Evolutionary conservation across 2,888 invertebrate species (phyloP), one percentile per base, ranked within the genome.

Genomic region (Limnephilus marmoratus): DNA sequence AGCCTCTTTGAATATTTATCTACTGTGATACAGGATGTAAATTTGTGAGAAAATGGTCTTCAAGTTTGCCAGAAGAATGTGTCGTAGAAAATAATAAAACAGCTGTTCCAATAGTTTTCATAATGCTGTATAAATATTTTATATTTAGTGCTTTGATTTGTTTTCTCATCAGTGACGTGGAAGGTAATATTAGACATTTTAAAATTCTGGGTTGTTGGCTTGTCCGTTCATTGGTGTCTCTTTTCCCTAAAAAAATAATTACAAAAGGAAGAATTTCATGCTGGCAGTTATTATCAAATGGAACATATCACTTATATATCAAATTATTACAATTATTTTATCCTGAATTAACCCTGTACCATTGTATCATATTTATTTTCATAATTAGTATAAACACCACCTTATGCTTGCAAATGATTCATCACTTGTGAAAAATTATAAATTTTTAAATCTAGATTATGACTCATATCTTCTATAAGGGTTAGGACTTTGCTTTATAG

Each of bases 111-210:
- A 90, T 90, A 49, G 49, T 81, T n/a, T 81, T 81, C 68, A 91
- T 41, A 85, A 92, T 92, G 92, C 41, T 90, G 83, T 85, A 92
- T 83, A 90, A 90, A 92, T 90, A 82, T 87, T 49, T 82, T 41
- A 31, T 92, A 41, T 90, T 92, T 41, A 80, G 90, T 92, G 90
- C 90, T n/a, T 37, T 90, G 7, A 86, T 93, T 45, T 85, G 90
- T 83, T 88, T 93, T n/a, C 82, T 88, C 85, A n/a, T 91, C 53
- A 45, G 41, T 83, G 90, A 91, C 41, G 81, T 90, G 9, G 90
- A 87, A 53, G 87, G 87, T 87, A 87, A 83, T 13, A 34, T 29
- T 87, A 53, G 34, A 24, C 37, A n/a, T 41, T 87, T 37, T 68
- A 53, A 31, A 31, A 29, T 31, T 7, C 24, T 68, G 49, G 90